Conservation (phyloP, 2,888 invertebrate genomes). For the Drosophila barbarae region DNA sequence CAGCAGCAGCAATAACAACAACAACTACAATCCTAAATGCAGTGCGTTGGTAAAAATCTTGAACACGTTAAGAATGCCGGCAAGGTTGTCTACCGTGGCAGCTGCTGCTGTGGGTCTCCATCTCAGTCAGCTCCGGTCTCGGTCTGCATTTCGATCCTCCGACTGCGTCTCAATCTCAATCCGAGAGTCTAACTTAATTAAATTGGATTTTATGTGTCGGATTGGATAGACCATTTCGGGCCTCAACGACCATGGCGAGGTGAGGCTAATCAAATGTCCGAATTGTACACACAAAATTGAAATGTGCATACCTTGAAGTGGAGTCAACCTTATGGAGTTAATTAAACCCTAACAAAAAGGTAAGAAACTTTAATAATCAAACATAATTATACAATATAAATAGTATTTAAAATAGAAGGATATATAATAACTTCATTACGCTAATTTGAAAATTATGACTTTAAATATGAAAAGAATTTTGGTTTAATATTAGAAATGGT, state of each 20-base stretch:
- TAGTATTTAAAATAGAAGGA: neutral
- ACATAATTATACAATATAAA: neutral
- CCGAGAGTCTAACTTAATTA: conserved; percentile 63
- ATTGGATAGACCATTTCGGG: conserved; percentile 43
- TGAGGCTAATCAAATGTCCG: conserved; percentile 56
- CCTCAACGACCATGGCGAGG: conserved; percentile 30
- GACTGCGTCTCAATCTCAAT: conserved; percentile 42
- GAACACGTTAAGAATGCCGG: conserved; percentile 65
- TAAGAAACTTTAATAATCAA: neutral
- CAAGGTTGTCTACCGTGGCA: conserved; percentile 61
- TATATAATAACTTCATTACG: neutral
- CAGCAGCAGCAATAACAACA: conserved; percentile 46
- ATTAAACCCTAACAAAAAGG: too few species aligned
- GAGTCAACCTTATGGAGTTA: too few species aligned
- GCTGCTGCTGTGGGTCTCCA: conserved; percentile 37
- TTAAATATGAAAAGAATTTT: too few species aligned
- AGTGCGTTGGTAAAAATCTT: conserved; percentile 68
- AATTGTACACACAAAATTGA: conserved; percentile 24
- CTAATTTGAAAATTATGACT: neutral
- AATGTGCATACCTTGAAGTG: neutral
- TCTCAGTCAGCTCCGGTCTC: conserved; percentile 8
- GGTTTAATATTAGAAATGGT: too few species aligned
- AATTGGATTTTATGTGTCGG: conserved; percentile 54
- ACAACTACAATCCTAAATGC: conserved; percentile 29
- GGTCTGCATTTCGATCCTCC: conserved; percentile 30